Percentiles rank a stretch among this genome's conserved stretches.
phyloP scores from a whole-genome alignment of 2,888 invertebrate species.

The Elegia similella region DNA sequence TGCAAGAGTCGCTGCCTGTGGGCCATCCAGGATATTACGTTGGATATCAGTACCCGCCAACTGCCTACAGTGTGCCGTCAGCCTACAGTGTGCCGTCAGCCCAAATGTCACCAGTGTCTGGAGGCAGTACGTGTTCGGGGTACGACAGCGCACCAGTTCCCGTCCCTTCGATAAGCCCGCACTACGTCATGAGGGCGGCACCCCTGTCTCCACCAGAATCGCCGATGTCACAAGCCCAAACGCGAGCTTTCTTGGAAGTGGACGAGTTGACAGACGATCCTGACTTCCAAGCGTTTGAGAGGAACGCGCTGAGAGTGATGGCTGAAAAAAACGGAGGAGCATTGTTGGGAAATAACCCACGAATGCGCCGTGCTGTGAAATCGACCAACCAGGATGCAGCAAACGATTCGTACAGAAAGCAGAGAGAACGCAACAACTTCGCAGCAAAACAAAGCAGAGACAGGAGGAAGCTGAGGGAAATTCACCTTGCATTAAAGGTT shows the following conservation, averaged over 20 bases:
- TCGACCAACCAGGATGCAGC: conserved; percentile 53
- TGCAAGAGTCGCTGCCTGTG: conserved; percentile 17
- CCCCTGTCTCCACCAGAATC: conserved; percentile 36
- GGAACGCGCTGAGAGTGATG: conserved; percentile 84
- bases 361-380: conserved; percentile 83
- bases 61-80: conserved; percentile 26
- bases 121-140: conserved; percentile 34
- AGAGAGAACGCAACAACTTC: neutral
- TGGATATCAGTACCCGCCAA: conserved; percentile 28
- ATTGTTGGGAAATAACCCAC: conserved; percentile 81
- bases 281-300: conserved; percentile 85
- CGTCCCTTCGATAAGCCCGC: conserved; percentile 4
- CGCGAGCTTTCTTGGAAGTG: conserved; percentile 34
- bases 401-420: conserved; percentile 89
- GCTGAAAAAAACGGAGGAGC: conserved; percentile 81
- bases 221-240: conserved; percentile 19
- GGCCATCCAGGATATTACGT: conserved; percentile 21
- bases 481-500: neutral
- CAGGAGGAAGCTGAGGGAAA: conserved; percentile 3
- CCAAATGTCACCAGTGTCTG: conserved; percentile 41
- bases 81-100: conserved; percentile 30
- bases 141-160: conserved; percentile 27
- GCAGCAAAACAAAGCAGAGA: conserved; percentile 9
- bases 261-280: conserved; percentile 62
- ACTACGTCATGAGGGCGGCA: neutral